phyloP scores from a whole-genome alignment of 2,113 vertebrate genomes.

The Pogonocichla stellata region DNA sequence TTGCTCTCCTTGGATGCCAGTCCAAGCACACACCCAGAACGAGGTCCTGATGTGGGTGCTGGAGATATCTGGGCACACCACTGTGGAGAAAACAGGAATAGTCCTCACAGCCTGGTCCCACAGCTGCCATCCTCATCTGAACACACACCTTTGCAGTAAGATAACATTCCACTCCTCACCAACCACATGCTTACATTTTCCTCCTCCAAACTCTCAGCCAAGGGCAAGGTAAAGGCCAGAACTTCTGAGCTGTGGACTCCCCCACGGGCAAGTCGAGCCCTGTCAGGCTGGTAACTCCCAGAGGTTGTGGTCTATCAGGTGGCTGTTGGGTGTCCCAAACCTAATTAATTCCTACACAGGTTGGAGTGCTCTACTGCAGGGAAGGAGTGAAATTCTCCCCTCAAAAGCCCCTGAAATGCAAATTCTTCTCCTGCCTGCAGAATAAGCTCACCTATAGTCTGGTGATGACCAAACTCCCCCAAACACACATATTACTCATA shows the following conservation, averaged over 20 bases:
- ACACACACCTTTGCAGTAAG: neutral
- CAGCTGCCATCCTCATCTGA: neutral
- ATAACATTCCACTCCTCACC: neutral
- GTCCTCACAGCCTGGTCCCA: neutral
- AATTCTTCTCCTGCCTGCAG: neutral
- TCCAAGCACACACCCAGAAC: fast-evolving
- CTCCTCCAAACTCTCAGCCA: neutral
- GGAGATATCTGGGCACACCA: neutral
- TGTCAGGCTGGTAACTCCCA: neutral
- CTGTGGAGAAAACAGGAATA: neutral
- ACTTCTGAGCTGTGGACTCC: neutral
- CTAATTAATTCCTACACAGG: neutral
- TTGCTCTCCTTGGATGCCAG: neutral
- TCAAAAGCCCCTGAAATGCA: neutral
- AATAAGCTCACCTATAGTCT: neutral
- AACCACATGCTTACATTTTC: neutral
- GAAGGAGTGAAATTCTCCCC: neutral
- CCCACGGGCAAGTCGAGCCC: neutral
- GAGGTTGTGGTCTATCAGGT: neutral
- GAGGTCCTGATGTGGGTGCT: neutral
- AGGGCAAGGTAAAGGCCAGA: neutral
- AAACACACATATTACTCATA: neutral
- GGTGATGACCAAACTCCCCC: neutral
- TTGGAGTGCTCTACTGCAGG: neutral
- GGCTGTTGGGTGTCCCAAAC: neutral